Base-by-base conservation (phyloP, 1,140 invertebrate species). In the Meloidogyne exigua region DNA sequence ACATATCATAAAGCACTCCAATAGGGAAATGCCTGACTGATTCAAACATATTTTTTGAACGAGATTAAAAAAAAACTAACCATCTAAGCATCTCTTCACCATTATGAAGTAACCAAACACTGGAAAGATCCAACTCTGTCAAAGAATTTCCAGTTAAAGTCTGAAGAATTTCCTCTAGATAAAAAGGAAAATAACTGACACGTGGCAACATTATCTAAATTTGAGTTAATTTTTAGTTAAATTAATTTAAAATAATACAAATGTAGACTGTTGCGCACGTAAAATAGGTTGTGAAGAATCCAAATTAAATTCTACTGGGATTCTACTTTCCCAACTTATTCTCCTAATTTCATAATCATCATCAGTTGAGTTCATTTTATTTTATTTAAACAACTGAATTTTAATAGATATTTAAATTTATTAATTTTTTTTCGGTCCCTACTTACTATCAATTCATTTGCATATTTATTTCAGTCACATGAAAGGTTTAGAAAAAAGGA, bases 41-140 rank as follows among this genome's bases (percentile, higher is more conserved):
- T 62, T 28, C 15, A 62, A 71, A 26, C 87, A 68, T 70, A 67
- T 68, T 82, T 79, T 78, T 79, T 76, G 15, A 11, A 65, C 26
- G 12, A 11, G 9, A 39, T 15, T 49, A 13, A 7, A 25, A 26
- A 18, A 44, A 42, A 44, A 72, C 83, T 85, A 83, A 92, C 92
- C 95, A 95, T 89, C 95, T 96, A 21, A 98, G 88, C 13, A 95
- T 93, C 76, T 91, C 92, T 23, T 94, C 94, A 89, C 95, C 94
- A 86, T 91, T 95, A 84, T 98, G 95, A 62, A 98, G 89, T 95
- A 95, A 98, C 91, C 97, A 93, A 88, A 96, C 94, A 85, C 91
- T 91, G 66, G 93, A 92, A 75, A 92, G 91, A 87, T 92, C 63
- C 18, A 49, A 25, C 67, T 81, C 77, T 92, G 79, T 94, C 93